Base-by-base conservation (phyloP, 2,113 vertebrate species). In the Aphyosemion australe region DNA sequence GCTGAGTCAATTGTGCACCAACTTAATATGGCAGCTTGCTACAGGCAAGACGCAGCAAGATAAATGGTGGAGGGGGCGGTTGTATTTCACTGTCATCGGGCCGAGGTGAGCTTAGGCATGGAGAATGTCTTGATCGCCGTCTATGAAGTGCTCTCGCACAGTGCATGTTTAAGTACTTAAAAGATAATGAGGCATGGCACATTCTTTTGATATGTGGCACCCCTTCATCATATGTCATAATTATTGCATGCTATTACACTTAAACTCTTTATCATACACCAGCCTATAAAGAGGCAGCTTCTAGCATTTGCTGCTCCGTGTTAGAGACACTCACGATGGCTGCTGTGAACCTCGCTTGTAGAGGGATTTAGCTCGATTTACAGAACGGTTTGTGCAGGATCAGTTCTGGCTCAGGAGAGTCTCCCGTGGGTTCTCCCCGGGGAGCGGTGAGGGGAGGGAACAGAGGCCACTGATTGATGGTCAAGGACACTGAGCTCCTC, bases 401-500 rank as follows among this genome's bases (percentile, higher is more conserved):
- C 84, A 82, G 76, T 72, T 76, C 64, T 78, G 79, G 75, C 87
- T 86, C 76, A 72, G 69, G 72, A 77, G 68, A 72, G 87, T 81
- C 83, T 88, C 76, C 69, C 76, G 74, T 69, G 78, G 72, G 55
- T 75, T 82, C 72, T 74, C 84, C 84, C 78, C n/a, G 60, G 73
- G 81, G 82, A 75, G 77, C 75, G 41, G 72, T 34, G 58, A 63
- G 73, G 67, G 80, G 73, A 65, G 85, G 34, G 78, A 87, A 84
- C 82, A 81, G 80, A 89, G 85, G 88, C 83, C 85, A 86, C 84
- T 86, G 90, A 92, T 88, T 91, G 91, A 93, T 91, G 91, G 90
- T 90, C 86, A 92, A 92, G 90, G 91, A 92, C 89, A 87, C 79
- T 69, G 72, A 88, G 87, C 85, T 65, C 74, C 83, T 78, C 87